These are phyloP conservation scores for Eilema griseolum DNA, from an alignment of 2,888 invertebrate genomes.

Conservation along the genomic window DNA sequence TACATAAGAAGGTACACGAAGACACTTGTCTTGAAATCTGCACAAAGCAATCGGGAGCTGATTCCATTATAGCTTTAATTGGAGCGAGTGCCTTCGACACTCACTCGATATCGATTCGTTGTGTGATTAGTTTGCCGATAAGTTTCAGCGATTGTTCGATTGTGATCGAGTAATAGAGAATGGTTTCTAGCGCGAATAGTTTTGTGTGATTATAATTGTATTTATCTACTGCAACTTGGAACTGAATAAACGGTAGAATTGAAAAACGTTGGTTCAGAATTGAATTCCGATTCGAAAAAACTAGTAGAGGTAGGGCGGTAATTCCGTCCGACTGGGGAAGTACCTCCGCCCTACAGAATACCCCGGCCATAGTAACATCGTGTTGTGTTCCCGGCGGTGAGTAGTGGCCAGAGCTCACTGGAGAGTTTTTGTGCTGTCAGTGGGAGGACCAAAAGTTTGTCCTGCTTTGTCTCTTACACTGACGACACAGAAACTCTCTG, in stretches of 20 bases:
- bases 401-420: too few relatives aligned
- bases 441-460: too few relatives aligned
- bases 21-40: conserved; percentile 23
- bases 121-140: conserved; percentile 30
- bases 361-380: too few relatives aligned
- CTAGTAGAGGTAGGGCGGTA: too few relatives aligned
- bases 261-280: background rate
- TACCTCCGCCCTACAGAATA: too few relatives aligned
- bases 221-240: background rate
- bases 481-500: too few relatives aligned
- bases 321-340: too few relatives aligned
- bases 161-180: conserved; percentile 15
- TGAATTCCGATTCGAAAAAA: too few relatives aligned
- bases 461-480: too few relatives aligned
- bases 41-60: conserved; percentile 41
- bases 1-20: background rate
- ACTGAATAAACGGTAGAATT: background rate
- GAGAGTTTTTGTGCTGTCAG: too few relatives aligned
- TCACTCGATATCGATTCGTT: conserved; percentile 27
- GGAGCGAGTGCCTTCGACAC: conserved; percentile 29
- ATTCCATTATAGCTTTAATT: conserved; percentile 41
- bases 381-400: too few relatives aligned
- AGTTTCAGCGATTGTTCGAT: conserved; percentile 19
- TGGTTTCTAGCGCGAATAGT: background rate
- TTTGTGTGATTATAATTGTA: background rate